A percentile compares a stretch with the other conserved stretches of the same genome.
These are phyloP conservation scores for Albula glossodonta DNA, from an alignment of 2,113 vertebrate genomes.

Conservation along the genomic window DNA sequence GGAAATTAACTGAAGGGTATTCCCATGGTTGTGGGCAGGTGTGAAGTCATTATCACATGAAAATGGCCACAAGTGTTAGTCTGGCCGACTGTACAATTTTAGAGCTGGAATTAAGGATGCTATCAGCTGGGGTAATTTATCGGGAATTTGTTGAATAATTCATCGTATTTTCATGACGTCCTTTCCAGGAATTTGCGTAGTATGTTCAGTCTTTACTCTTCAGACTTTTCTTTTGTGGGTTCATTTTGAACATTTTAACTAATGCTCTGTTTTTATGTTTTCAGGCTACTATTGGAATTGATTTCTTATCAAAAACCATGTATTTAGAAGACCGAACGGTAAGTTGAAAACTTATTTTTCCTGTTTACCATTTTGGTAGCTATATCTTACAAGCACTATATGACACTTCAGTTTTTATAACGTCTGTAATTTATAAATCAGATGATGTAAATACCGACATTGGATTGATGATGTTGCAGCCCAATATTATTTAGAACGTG, in stretches of 20 bases:
- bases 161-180: not conserved
- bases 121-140: not conserved
- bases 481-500: not conserved
- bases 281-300: constrained; percentile 75
- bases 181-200: not conserved
- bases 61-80: not conserved
- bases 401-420: no score
- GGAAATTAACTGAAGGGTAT: not conserved
- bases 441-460: not conserved
- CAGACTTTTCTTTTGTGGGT: not conserved
- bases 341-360: constrained; percentile 36
- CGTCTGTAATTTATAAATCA: no score
- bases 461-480: not conserved
- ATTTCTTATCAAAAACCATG: constrained; percentile 77
- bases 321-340: constrained; percentile 76
- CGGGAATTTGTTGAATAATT: not conserved
- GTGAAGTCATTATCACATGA: not conserved
- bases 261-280: constrained; percentile 15
- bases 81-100: not conserved
- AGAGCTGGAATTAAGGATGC: not conserved
- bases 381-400: no score
- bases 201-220: not conserved
- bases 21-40: not conserved
- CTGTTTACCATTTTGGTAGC: no score
- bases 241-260: not conserved